Evolutionary conservation across 2,888 invertebrate species (phyloP).

Genomic region (Drosophila eohydei): DNA sequence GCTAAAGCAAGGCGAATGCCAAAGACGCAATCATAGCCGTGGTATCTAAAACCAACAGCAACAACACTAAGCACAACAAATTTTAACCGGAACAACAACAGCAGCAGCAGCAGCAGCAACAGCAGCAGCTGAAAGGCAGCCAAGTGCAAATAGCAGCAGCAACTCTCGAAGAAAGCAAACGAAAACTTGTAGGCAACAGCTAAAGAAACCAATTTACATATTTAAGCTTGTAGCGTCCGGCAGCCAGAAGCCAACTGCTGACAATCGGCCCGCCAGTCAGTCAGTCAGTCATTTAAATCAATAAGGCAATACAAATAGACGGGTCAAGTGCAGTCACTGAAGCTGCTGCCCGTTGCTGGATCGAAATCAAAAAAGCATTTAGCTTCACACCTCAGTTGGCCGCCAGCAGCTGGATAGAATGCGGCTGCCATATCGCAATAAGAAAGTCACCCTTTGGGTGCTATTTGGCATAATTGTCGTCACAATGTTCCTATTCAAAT

Average conservation of each 20-base stretch:
- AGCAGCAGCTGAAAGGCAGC: conserved; percentile 20
- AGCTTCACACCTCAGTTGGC: conserved; percentile 36
- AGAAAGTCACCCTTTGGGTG: conserved; percentile 84
- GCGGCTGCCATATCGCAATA: conserved; percentile 85
- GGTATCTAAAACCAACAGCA: conserved; percentile 15
- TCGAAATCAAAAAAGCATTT: conserved; percentile 49
- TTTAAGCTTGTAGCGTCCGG: conserved; percentile 57
- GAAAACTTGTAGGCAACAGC: conserved; percentile 31
- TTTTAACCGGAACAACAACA: conserved; percentile 21
- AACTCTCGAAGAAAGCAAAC: conserved; percentile 27
- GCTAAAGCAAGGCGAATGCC: conserved; percentile 15
- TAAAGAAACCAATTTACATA: conserved; percentile 74
- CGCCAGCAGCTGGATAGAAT: conserved; percentile 56
- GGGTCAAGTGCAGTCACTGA: conserved; percentile 20
- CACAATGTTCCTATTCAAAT: conserved; percentile 85
- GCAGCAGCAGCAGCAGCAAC: background rate
- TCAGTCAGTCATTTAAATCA: conserved; percentile 25
- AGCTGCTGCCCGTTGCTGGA: conserved; percentile 5
- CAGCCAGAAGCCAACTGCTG: conserved; percentile 11
- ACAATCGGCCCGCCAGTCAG: background rate
- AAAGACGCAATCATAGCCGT: conserved; percentile 30
- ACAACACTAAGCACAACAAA: conserved; percentile 16
- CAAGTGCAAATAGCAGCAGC: conserved; percentile 43
- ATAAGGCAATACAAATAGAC: conserved; percentile 41
- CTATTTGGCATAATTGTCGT: conserved; percentile 83